Base-by-base conservation (phyloP, 1,140 invertebrate species). In the Mycetomoellerius zeteki region DNA sequence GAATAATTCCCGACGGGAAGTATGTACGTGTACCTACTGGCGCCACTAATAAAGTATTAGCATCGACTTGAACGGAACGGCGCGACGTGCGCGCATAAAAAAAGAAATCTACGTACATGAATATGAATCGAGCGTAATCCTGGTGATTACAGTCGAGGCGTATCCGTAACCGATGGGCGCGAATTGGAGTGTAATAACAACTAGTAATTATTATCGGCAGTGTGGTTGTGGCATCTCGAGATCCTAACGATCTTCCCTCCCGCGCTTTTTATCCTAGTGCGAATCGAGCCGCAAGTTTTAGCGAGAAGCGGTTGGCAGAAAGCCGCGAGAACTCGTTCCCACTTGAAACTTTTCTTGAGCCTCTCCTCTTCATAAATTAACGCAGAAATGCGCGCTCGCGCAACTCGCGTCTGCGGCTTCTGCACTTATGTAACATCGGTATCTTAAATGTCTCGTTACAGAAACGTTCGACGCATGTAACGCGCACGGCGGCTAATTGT, bases 121-220 rank as follows among this genome's bases (percentile, higher is more conserved):
- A 89, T 89, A 89, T 89, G 88, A 89, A 89, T 89, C 71, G 85
- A 56, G 33, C 50, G 87, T 69, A 58, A 77, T 76, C 60, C 76
- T 30, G 69, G 88, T 89, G 86, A 89, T 89, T 89, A 89, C 73
- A 71, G 69, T 58, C 89, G 86, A 88, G 67, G 89, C 86, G 88
- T 88, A 88, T 85, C 88, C 88, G 75, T 85, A 85, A 90, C 88
- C 88, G 85, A 90, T 65, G 67, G 78, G 86, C 80, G 88, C 81
- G 88, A 90, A 90, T 90, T 90, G 86, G 86, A 90, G 88, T 90
- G 89, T 90, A 86, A 90, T 90, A 90, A 90, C 89, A 87, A 90
- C 85, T 87, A 60, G 86, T 88, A 90, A 90, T 90, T 90, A 90
- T 90, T 90, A 90, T 90, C 76, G 82, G 89, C 58, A 75, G 67